Base-by-base conservation (phyloP, 2,888 invertebrate genomes). In the Pherbina coryleti region DNA sequence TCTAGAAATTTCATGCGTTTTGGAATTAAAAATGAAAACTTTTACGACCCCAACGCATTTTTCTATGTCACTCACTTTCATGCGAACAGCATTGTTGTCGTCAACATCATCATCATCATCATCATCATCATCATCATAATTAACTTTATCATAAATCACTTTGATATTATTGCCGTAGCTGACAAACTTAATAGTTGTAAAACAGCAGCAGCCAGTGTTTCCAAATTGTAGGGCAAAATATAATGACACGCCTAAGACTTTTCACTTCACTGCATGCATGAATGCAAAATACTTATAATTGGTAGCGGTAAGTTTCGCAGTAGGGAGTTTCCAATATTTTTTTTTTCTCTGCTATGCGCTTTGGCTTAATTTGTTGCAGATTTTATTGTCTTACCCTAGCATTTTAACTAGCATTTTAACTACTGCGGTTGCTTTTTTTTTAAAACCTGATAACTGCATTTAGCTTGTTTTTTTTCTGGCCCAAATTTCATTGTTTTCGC, bases 11-110 rank as follows among this genome's bases (percentile, higher is more conserved):
- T 25, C 31, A 64, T 22, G 17, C 19, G 19, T 28, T 19, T 19
- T 28, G 34, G 17, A 34, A 14, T 34, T n/a, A 9, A 37, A n/a
- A 66, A 66, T 34, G 66, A 66, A 66, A 37, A 34, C 22, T 19
- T 67, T 67, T 44, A 67, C 22, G 44, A 67, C 67, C 67, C 22
- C 25, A 22, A 67, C 67, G 3, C 22, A 22, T 37, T 66, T 66
- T 34, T 66, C 66, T 31, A 19, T 67, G 67, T 67, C 67, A 37
- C 67, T 64, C 34, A 64, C 64, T 67, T 67, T 67, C 67, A 19
- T n/a, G 8, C 44, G 34, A 44, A 44, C 11, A 60, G 28, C 22
- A 25, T 57, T 11, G 14, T 55, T 5, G 2, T 19, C 17, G 14
- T 25, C 17, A 64, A 17, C 31, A 34, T 14, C 17, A 64, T 55